Evolutionary conservation across 2,113 vertebrate species (phyloP).

Genomic region (Cercopithecus mona): DNA sequence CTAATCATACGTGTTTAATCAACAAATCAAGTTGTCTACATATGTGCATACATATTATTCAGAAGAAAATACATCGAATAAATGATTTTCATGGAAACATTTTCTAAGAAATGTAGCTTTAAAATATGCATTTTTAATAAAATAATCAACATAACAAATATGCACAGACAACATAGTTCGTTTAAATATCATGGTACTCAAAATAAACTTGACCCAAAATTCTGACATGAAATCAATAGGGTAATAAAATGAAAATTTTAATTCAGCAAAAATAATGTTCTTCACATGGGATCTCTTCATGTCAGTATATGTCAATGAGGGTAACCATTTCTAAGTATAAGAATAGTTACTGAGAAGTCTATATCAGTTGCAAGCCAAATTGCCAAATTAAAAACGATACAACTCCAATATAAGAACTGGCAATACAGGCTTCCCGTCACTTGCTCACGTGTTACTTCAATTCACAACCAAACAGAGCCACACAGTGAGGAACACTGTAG

Average conservation of each 20-base stretch:
- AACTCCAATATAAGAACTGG: not conserved
- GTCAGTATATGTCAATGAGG: not conserved
- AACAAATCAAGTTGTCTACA: not conserved
- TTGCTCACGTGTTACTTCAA: not conserved
- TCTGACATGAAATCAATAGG: not conserved
- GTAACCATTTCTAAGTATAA: not conserved
- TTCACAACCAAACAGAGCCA: not conserved
- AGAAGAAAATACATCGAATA: not conserved
- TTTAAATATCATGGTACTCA: not conserved
- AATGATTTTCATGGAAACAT: not conserved
- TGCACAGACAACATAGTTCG: not conserved
- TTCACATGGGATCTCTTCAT: not conserved
- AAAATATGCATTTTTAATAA: not conserved
- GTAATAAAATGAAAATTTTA: not conserved
- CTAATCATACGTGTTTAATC: not conserved
- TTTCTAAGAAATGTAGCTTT: not conserved
- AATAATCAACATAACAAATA: not conserved
- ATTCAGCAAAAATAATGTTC: not conserved
- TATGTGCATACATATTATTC: not conserved
- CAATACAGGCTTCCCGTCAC: accelerated
- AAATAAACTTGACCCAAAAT: not conserved
- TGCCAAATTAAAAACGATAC: not conserved
- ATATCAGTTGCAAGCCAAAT: not conserved
- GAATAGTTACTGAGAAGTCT: not conserved
- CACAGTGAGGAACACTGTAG: not conserved